Conservation (phyloP, 2,797 vertebrate species). For the Loris lydekkerianus region DNA sequence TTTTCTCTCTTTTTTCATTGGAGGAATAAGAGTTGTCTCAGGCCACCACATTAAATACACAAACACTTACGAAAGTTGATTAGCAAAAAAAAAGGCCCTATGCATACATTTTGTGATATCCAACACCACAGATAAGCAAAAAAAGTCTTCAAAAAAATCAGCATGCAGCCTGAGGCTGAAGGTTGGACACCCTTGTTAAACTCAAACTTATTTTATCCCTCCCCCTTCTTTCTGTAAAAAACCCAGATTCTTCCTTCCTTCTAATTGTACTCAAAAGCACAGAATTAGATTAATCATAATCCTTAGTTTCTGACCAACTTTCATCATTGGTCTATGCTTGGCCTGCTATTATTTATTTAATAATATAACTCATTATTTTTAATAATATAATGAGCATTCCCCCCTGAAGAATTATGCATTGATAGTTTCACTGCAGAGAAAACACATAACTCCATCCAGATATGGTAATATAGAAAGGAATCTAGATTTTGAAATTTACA, state of each 20-base stretch:
- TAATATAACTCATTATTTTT: conserved; percentile 61
- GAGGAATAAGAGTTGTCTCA: too few relatives aligned
- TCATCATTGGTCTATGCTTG: conserved; percentile 14
- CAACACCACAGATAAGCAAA: too few relatives aligned
- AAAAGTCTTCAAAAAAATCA: too few relatives aligned
- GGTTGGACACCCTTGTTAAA: neutral
- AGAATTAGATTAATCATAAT: conserved; percentile 54
- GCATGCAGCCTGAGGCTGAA: too few relatives aligned
- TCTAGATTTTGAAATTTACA: conserved; percentile 62
- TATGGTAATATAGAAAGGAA: conserved; percentile 61
- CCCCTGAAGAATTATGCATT: conserved; percentile 60
- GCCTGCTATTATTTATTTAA: conserved; percentile 25
- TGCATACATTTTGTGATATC: too few relatives aligned
- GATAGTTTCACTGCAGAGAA: conserved; percentile 59
- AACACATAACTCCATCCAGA: conserved; percentile 51
- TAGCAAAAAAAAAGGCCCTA: too few relatives aligned
- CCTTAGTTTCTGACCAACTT: conserved; percentile 54
- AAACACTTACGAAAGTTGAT: too few relatives aligned
- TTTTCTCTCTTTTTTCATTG: neutral
- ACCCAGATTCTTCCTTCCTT: neutral
- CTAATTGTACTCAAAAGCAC: neutral
- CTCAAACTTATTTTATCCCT: neutral
- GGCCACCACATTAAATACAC: too few relatives aligned
- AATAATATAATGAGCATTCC: conserved; percentile 38
- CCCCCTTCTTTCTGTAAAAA: neutral